These are phyloP conservation scores for Eupithecia insigniata DNA, from an alignment of 2,888 invertebrate genomes.

Conservation along the genomic window DNA sequence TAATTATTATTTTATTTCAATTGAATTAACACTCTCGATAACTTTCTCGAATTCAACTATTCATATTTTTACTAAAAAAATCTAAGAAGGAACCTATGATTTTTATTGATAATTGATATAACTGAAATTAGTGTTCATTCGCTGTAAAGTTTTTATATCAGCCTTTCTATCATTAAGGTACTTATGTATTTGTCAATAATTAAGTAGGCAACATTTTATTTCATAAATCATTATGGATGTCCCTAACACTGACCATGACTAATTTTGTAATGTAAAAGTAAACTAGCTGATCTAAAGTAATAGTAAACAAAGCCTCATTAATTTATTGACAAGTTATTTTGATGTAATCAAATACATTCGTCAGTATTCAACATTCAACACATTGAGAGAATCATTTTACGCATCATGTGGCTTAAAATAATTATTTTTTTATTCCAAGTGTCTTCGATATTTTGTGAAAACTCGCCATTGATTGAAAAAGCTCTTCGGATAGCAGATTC, in stretches of 20 bases:
- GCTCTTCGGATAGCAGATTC: constrained; percentile 53
- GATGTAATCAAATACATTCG: neutral
- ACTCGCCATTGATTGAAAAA: constrained; percentile 42
- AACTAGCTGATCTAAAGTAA: neutral
- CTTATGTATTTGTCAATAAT: neutral
- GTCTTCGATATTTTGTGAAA: neutral
- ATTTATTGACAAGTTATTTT: neutral
- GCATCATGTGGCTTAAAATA: constrained; percentile 10
- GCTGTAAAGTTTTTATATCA: neutral
- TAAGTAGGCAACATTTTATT: neutral
- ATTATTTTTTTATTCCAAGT: neutral
- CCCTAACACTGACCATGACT: neutral
- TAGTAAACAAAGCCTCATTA: neutral
- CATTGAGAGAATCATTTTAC: neutral
- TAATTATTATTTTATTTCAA: neutral
- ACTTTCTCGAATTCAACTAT: neutral
- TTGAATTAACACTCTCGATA: neutral
- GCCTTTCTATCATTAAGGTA: neutral
- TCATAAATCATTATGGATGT: too few species aligned
- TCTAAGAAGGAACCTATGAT: neutral
- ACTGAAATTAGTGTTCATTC: neutral
- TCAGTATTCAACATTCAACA: neutral
- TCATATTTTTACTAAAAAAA: neutral
- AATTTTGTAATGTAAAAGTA: neutral
- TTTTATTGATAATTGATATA: neutral